Conservation (phyloP, 2,797 vertebrate species). For the Dallia pectoralis region DNA sequence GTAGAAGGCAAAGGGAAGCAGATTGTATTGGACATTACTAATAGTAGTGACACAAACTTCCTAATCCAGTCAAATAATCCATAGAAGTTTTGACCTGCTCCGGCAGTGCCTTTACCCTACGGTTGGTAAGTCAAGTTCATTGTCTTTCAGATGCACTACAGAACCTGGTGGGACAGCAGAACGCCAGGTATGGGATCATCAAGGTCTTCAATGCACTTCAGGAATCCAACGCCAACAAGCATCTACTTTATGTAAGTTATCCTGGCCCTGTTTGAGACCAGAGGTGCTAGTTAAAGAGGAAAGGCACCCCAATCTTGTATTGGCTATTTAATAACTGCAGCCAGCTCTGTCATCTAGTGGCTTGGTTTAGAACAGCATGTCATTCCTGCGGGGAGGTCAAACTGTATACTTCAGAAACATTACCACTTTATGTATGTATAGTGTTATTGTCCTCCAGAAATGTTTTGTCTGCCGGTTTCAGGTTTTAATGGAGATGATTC, state of each 20-base stretch:
- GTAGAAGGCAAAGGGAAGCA: background rate
- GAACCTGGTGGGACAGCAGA: constrained; percentile 98
- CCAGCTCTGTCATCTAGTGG: constrained; percentile 19
- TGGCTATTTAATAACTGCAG: background rate
- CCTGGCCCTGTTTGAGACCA: background rate
- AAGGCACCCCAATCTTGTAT: background rate
- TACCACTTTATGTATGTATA: background rate
- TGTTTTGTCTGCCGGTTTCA: constrained; percentile 45
- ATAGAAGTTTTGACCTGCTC: no score
- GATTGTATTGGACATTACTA: no score
- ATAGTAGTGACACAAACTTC: background rate
- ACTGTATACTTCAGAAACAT: background rate
- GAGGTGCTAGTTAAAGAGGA: background rate
- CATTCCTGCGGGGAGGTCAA: background rate
- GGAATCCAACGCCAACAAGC: constrained; percentile 95
- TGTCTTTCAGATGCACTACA: constrained; percentile 85
- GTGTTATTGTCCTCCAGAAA: background rate
- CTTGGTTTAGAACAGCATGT: background rate
- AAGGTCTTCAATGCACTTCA: constrained; percentile 97
- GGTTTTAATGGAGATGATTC: constrained; percentile 94
- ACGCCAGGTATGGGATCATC: constrained; percentile 92
- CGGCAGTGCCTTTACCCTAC: background rate
- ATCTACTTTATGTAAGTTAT: constrained; percentile 93
- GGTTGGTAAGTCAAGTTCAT: background rate
- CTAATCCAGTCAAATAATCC: no score